Evolutionary conservation across 2,888 invertebrate genomes (phyloP).

Genomic region (Drosophila eohydei): DNA sequence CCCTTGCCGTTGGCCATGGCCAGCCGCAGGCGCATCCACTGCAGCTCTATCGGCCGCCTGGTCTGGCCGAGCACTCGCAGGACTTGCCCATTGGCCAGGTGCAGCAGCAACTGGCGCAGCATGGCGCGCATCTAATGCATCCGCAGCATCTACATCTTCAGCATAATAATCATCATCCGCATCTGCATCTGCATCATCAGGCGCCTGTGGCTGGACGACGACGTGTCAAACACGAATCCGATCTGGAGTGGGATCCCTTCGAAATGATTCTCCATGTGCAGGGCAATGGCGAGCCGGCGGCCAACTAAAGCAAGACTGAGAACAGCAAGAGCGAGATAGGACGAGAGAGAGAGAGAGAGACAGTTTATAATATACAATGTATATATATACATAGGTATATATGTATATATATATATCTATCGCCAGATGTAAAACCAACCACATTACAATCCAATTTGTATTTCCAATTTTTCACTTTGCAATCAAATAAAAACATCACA

Average conservation of each 20-base stretch:
- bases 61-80: conserved; percentile 71
- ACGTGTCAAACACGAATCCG: conserved; percentile 81
- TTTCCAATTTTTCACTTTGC: conserved; percentile 58
- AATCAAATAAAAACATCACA: conserved; percentile 58
- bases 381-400: neutral
- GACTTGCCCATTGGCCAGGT: conserved; percentile 74
- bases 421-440: conserved; percentile 68
- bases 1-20: conserved; percentile 39
- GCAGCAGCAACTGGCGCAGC: conserved; percentile 67
- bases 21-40: conserved; percentile 51
- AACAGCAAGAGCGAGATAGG: neutral
- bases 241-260: conserved; percentile 83
- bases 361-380: conserved; percentile 33
- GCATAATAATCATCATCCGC: conserved; percentile 20
- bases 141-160: conserved; percentile 25
- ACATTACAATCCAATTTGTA: conserved; percentile 58
- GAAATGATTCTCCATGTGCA: conserved; percentile 83
- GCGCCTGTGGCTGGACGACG: conserved; percentile 39
- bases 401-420: conserved; percentile 28
- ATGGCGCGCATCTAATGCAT: conserved; percentile 56
- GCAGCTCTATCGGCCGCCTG: conserved; percentile 62
- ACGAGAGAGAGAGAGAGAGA: conserved; percentile 29
- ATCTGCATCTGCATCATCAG: conserved; percentile 31
- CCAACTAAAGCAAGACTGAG: conserved; percentile 75
- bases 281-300: conserved; percentile 76